These are phyloP conservation scores for Grus americana DNA, from an alignment of 2,113 vertebrate genomes.

Conservation along the genomic window DNA sequence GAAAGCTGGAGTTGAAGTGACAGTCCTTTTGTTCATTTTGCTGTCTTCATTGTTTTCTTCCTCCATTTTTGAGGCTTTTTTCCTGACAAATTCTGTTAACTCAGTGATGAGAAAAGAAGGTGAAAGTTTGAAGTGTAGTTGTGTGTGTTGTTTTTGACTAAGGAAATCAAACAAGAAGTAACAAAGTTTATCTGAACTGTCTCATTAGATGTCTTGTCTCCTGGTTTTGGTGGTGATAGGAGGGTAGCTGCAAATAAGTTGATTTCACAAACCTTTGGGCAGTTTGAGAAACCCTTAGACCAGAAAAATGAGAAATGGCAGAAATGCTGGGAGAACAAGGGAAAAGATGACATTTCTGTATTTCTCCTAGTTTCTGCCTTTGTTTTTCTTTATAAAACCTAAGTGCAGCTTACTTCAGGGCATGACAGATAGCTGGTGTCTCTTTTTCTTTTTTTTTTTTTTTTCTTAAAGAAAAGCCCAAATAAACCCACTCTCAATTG, in stretches of 20 bases:
- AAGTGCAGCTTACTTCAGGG: neutral
- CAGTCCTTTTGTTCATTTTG: neutral
- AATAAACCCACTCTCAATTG: neutral
- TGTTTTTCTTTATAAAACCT: neutral
- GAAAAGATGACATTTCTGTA: neutral
- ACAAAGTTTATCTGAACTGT: neutral
- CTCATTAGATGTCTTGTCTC: neutral
- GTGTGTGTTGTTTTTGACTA: neutral
- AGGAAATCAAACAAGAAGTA: neutral
- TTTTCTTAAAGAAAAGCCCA: neutral
- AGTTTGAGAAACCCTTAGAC: neutral
- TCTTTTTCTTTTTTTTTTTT: neutral
- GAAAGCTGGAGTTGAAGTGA: neutral
- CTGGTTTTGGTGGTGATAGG: neutral
- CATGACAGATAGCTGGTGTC: neutral
- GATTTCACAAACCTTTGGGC: neutral
- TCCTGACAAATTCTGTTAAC: neutral
- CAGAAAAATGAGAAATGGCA: conserved; percentile 33
- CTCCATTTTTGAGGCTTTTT: neutral
- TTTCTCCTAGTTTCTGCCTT: neutral
- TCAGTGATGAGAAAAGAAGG: neutral
- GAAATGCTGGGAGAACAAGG: neutral
- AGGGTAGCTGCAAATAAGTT: neutral
- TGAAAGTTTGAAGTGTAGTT: neutral
- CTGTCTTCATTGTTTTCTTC: neutral